phyloP scores from a whole-genome alignment of 2,888 invertebrate species.

The Gandaritis pyraliata region DNA sequence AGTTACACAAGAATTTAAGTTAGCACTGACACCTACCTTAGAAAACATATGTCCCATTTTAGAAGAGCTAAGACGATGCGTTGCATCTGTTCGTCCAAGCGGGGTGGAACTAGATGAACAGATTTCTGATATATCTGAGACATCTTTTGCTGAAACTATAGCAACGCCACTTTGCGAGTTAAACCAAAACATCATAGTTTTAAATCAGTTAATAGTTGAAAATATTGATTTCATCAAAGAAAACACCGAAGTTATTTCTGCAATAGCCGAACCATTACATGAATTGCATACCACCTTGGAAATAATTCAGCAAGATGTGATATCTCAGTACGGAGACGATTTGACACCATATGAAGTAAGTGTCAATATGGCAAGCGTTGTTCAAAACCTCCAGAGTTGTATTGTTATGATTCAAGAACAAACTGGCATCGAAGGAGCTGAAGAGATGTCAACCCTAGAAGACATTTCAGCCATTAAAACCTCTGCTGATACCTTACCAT shows the following conservation, averaged over 20 bases:
- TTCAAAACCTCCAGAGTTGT: constrained; percentile 73
- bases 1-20: constrained; percentile 51
- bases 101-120: constrained; percentile 53
- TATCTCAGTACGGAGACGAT: constrained; percentile 71
- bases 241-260: constrained; percentile 58
- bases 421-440: constrained; percentile 72
- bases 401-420: constrained; percentile 78
- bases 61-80: constrained; percentile 66
- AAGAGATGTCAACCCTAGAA: constrained; percentile 83
- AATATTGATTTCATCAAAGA: constrained; percentile 63
- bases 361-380: constrained; percentile 64
- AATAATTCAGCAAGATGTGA: constrained; percentile 74
- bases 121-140: constrained; percentile 67
- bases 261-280: constrained; percentile 74
- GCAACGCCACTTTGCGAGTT: constrained; percentile 70
- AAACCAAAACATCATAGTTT: constrained; percentile 63
- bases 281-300: constrained; percentile 74
- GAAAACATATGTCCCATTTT: constrained; percentile 67
- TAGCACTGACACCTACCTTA: constrained; percentile 52
- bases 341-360: constrained; percentile 56
- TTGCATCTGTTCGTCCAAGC: constrained; percentile 60
- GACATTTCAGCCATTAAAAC: constrained; percentile 85
- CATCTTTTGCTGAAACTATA: constrained; percentile 66
- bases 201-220: constrained; percentile 68
- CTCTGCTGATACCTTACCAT: constrained; percentile 74